Percentiles rank a stretch among this genome's conserved stretches.
phyloP scores from a whole-genome alignment of 1,140 invertebrate species.

The Araneus ventricosus region DNA sequence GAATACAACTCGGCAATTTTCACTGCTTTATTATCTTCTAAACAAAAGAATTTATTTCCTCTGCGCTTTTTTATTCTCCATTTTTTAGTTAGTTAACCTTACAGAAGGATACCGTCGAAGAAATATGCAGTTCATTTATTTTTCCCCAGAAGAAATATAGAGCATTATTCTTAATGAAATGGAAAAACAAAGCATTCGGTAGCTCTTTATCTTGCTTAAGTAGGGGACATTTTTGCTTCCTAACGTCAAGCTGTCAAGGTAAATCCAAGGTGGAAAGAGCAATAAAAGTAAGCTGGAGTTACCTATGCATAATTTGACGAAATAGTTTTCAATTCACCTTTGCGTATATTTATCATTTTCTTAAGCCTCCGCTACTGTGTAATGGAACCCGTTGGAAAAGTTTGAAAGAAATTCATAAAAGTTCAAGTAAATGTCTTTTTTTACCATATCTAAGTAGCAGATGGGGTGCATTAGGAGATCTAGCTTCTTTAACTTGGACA shows the following conservation, averaged over 20 bases:
- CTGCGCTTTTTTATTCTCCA: neutral
- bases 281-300: neutral
- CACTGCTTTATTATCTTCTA: neutral
- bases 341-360: neutral
- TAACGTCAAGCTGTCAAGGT: neutral
- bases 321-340: neutral
- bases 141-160: neutral
- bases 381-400: neutral
- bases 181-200: neutral
- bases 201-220: neutral
- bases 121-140: neutral
- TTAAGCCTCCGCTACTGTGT: too few species aligned
- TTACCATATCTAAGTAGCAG: too few species aligned
- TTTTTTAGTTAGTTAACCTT: neutral
- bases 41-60: neutral
- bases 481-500: too few species aligned
- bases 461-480: too few species aligned
- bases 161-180: conserved; percentile 15
- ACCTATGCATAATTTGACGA: neutral
- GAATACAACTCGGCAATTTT: neutral
- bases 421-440: neutral
- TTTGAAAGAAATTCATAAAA: neutral
- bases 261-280: neutral
- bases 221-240: neutral
- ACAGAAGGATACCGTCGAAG: neutral